Evolutionary conservation across 2,888 invertebrate species (phyloP).

Genomic region (Rosalia funebris): DNA sequence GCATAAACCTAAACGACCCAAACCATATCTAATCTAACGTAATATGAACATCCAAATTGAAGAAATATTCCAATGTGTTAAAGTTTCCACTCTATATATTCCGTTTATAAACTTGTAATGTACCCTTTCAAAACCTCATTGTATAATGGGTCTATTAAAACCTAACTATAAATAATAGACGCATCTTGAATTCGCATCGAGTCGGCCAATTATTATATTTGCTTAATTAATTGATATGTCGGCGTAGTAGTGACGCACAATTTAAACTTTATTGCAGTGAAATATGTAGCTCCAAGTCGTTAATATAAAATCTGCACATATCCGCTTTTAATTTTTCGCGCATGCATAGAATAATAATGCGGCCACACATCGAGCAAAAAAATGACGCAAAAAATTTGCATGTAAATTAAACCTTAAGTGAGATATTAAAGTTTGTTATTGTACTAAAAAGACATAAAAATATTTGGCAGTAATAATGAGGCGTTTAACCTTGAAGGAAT

Average conservation of each 20-base stretch:
- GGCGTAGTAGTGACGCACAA: slow-evolving; percentile 17
- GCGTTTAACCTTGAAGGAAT: slow-evolving; percentile 25
- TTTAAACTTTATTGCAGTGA: slow-evolving; percentile 24
- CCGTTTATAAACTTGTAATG: no score
- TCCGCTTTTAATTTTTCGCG: slow-evolving; percentile 36
- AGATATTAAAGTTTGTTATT: slow-evolving; percentile 21
- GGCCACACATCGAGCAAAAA: slow-evolving; percentile 39
- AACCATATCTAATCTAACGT: no score
- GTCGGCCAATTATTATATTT: not conserved
- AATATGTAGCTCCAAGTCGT: slow-evolving; percentile 29
- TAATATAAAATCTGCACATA: slow-evolving; percentile 39
- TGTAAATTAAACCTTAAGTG: slow-evolving; percentile 23
- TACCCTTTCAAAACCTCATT: no score
- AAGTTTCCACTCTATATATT: no score
- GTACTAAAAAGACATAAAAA: slow-evolving; percentile 23
- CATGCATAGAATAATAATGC: slow-evolving; percentile 37
- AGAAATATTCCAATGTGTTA: no score
- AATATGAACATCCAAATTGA: no score
- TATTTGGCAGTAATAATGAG: slow-evolving; percentile 19
- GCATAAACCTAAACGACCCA: no score
- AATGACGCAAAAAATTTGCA: slow-evolving; percentile 43
- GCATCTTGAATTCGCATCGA: not conserved
- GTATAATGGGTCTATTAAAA: not conserved
- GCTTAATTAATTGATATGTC: not conserved
- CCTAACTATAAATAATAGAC: not conserved